Conservation (phyloP, 1,140 invertebrate genomes). For the Prorops nasuta region DNA sequence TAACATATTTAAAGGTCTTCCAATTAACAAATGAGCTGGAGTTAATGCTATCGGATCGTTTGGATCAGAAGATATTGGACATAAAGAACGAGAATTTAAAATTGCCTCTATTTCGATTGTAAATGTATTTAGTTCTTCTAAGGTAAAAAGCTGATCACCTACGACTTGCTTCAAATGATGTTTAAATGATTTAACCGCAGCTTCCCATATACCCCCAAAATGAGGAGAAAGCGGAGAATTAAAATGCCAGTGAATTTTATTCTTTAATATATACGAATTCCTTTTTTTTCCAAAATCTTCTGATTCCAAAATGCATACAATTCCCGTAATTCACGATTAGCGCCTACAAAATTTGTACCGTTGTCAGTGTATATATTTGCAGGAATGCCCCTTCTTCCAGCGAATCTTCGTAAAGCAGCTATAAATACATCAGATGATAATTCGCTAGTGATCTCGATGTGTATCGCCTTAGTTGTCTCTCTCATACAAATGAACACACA, state of each 20-base stretch:
- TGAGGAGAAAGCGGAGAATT: too few relatives aligned
- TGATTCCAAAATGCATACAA: background rate
- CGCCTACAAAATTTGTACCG: slow-evolving; percentile 19
- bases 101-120: slow-evolving; percentile 19
- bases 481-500: background rate
- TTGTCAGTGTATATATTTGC: slow-evolving; percentile 44
- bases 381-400: slow-evolving; percentile 26
- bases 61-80: slow-evolving; percentile 15
- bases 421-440: slow-evolving; percentile 24
- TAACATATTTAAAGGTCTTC: slow-evolving; percentile 4
- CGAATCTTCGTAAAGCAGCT: slow-evolving; percentile 19
- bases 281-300: background rate
- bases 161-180: slow-evolving; percentile 21
- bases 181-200: slow-evolving; percentile 24
- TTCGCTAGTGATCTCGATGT: background rate
- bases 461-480: too few relatives aligned
- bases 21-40: slow-evolving; percentile 30
- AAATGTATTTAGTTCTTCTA: slow-evolving; percentile 21
- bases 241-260: slow-evolving; percentile 11
- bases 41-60: slow-evolving; percentile 28
- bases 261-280: background rate
- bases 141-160: slow-evolving; percentile 13
- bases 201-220: slow-evolving; percentile 20
- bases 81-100: slow-evolving; percentile 22
- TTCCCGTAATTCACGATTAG: slow-evolving; percentile 3